Evolutionary conservation across 2,113 vertebrate species (phyloP).

Genomic region (Phalacrocorax brasilianus): DNA sequence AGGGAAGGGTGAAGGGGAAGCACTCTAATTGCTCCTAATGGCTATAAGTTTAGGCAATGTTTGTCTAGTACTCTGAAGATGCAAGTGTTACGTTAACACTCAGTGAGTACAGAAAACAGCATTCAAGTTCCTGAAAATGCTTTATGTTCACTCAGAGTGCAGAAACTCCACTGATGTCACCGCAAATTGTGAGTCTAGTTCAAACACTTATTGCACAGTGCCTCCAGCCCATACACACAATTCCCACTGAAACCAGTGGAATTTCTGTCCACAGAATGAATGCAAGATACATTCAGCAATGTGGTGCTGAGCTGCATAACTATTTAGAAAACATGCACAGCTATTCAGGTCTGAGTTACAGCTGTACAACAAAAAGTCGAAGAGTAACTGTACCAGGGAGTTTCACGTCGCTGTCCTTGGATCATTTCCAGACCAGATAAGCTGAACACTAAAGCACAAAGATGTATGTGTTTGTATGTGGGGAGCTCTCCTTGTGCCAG

Average conservation of each 20-base stretch:
- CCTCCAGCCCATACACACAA: neutral
- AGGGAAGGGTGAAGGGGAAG: neutral
- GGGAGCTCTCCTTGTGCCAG: neutral
- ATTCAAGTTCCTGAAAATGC: neutral
- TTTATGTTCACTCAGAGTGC: neutral
- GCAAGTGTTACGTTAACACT: neutral
- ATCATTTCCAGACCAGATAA: neutral
- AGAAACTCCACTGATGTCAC: neutral
- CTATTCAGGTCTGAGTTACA: neutral
- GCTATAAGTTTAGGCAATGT: neutral
- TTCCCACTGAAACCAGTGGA: neutral
- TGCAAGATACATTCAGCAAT: neutral
- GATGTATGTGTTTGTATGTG: fast-evolving
- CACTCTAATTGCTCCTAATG: neutral
- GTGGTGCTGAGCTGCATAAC: neutral
- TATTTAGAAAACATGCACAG: neutral
- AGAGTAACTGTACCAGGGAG: neutral
- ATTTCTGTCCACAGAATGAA: neutral
- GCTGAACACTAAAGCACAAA: neutral
- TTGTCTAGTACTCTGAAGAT: neutral
- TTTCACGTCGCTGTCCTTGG: neutral
- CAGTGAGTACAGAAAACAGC: neutral
- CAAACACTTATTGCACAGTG: neutral
- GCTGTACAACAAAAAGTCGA: neutral
- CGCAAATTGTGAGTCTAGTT: neutral